Evolutionary conservation across 2,797 vertebrate genomes (phyloP).

Genomic region (Amphiprion clarkii): DNA sequence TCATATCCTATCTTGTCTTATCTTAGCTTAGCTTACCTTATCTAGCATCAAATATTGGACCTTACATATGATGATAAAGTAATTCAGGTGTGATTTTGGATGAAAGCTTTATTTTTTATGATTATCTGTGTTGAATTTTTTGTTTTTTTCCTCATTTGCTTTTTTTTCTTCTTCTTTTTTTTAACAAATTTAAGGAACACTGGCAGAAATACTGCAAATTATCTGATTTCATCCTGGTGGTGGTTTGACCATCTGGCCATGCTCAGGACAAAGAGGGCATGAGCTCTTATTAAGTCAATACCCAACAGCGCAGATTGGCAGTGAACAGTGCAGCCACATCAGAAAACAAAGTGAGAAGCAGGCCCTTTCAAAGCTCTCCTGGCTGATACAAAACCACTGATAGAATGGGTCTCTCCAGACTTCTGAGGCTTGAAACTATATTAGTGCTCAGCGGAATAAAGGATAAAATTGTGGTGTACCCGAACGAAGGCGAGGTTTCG

Average conservation of each 20-base stretch:
- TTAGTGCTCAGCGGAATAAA: conserved; percentile 34
- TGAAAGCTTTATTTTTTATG: no score
- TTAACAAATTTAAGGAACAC: neutral
- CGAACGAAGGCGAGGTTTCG: conserved; percentile 35
- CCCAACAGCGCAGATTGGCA: conserved; percentile 25
- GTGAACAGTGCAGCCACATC: conserved; percentile 8
- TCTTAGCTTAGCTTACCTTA: no score
- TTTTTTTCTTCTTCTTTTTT: no score
- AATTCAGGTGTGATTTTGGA: neutral
- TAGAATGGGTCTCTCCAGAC: conserved; percentile 44
- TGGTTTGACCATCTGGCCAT: neutral
- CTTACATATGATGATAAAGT: neutral
- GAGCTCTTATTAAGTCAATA: conserved; percentile 12
- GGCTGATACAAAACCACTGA: conserved; percentile 53
- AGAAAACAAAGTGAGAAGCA: conserved; percentile 17
- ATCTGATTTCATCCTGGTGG: conserved; percentile 16
- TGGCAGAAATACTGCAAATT: conserved; percentile 3
- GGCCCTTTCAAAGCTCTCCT: conserved; percentile 37
- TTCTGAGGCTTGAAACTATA: conserved; percentile 31
- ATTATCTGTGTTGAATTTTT: neutral
- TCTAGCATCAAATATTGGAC: no score
- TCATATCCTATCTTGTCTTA: no score
- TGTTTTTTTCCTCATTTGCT: no score
- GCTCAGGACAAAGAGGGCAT: neutral
- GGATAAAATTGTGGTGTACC: conserved; percentile 32